Percentiles rank a stretch among this genome's conserved stretches.
Evolutionary conservation across 2,888 invertebrate species (phyloP).

Genomic region (Andrena fulva): DNA sequence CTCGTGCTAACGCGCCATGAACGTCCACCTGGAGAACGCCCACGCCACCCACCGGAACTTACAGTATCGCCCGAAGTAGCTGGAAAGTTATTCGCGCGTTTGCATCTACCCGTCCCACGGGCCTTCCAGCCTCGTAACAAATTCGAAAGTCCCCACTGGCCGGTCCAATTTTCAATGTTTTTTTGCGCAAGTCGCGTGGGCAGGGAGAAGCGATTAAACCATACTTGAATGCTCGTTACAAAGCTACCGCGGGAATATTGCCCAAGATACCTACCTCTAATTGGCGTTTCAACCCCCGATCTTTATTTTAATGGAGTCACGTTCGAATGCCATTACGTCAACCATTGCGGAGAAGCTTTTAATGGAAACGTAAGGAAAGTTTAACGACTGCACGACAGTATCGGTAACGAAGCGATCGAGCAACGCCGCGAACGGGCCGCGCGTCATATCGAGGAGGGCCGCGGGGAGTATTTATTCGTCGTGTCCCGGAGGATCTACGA

Average conservation of each 20-base stretch:
- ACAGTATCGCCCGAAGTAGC: conserved; percentile 15
- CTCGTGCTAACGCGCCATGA: conserved; percentile 63
- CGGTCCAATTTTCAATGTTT: conserved; percentile 3
- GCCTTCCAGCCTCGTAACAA: background rate
- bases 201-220: background rate
- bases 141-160: conserved; percentile 11
- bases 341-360: background rate
- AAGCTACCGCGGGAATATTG: background rate
- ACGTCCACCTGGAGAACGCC: conserved; percentile 75
- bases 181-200: background rate
- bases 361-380: conserved; percentile 10
- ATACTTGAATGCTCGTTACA: background rate
- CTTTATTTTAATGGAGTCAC: too few relatives aligned
- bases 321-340: background rate
- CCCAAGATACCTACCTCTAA: background rate
- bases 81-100: conserved; percentile 32
- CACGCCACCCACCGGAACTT: conserved; percentile 68
- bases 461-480: conserved; percentile 31
- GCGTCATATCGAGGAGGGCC: conserved; percentile 21
- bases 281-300: too few relatives aligned
- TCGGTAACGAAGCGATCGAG: conserved; percentile 31
- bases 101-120: conserved; percentile 16
- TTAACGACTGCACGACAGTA: conserved; percentile 15
- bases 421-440: conserved; percentile 25
- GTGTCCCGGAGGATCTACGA: conserved; percentile 29